phyloP scores from a whole-genome alignment of 37 sponge, comb jelly and placozoan genomes.

The Axinella damicornis region DNA sequence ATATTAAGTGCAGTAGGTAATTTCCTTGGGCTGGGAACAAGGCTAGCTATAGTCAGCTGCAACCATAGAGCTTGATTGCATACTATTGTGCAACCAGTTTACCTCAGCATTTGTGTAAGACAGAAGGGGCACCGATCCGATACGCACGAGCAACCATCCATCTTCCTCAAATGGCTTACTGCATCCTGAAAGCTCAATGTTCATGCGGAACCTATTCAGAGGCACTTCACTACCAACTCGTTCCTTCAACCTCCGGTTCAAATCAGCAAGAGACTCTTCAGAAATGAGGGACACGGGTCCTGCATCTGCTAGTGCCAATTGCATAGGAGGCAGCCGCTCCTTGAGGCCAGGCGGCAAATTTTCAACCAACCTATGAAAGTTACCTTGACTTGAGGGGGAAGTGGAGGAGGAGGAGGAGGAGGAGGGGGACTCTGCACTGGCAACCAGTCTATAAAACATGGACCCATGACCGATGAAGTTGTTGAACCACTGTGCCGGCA shows the following conservation, averaged over 20 bases:
- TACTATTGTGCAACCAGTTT: background rate
- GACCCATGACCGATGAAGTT: constrained; percentile 43
- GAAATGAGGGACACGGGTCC: constrained; percentile 77
- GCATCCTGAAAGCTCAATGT: constrained; percentile 82
- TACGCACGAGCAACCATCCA: constrained; percentile 73
- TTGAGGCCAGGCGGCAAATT: constrained; percentile 45
- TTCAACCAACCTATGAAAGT: constrained; percentile 17
- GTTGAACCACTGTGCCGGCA: constrained; percentile 73
- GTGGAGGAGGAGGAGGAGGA: background rate
- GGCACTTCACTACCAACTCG: constrained; percentile 51
- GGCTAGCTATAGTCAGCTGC: no score
- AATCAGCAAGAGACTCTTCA: constrained; percentile 72
- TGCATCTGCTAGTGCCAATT: constrained; percentile 65
- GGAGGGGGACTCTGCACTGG: constrained; percentile 11
- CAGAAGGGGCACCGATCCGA: constrained; percentile 76
- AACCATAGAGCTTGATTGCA: no score
- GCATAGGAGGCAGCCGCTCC: constrained; percentile 41
- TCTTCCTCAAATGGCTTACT: constrained; percentile 80
- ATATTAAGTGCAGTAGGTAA: no score
- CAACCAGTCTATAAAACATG: constrained; percentile 46
- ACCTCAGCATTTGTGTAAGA: constrained; percentile 65
- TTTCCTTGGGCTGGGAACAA: no score
- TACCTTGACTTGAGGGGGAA: background rate
- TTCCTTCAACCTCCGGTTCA: constrained; percentile 63
- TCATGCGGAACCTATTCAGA: constrained; percentile 80